Evolutionary conservation across 1,140 invertebrate genomes (phyloP).

Genomic region (Cardiocondyla obscurior): DNA sequence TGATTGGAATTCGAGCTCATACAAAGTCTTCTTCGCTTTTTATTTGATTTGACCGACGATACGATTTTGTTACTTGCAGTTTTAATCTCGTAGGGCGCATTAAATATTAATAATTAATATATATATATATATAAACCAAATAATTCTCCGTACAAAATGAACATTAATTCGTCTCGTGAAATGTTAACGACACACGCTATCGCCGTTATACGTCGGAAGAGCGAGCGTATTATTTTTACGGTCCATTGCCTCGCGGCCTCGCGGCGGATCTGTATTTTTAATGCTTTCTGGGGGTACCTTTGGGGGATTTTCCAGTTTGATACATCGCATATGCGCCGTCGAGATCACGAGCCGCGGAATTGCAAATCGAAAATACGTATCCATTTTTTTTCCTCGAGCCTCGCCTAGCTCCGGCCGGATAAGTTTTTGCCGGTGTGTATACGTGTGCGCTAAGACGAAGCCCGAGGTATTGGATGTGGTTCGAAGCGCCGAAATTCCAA

Average conservation of each 20-base stretch:
- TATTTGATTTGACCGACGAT: not conserved
- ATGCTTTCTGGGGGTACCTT: slow-evolving; percentile 2
- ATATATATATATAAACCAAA: not conserved
- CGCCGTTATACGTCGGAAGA: not conserved
- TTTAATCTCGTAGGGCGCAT: not conserved
- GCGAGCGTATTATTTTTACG: slow-evolving; percentile 20
- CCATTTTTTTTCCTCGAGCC: slow-evolving; percentile 41
- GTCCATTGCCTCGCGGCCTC: not conserved
- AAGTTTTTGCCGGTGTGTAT: not conserved
- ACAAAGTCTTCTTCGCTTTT: not conserved
- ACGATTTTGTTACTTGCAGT: not conserved
- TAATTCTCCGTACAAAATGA: not conserved
- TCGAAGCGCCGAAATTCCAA: slow-evolving; percentile 75
- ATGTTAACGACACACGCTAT: not conserved
- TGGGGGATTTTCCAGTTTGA: slow-evolving; percentile 36
- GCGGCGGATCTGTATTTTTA: slow-evolving; percentile 37
- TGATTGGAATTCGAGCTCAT: slow-evolving; percentile 25
- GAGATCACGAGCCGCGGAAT: slow-evolving; percentile 37
- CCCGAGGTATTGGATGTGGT: slow-evolving; percentile 64
- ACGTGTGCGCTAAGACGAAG: slow-evolving; percentile 31
- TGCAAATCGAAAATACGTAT: slow-evolving; percentile 52
- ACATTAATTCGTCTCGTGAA: not conserved
- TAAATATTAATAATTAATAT: not conserved
- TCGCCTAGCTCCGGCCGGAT: not conserved
- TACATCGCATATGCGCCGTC: slow-evolving; percentile 35